Percentiles rank a stretch among this genome's conserved stretches.
phyloP scores from a whole-genome alignment of 2,888 invertebrate species.

The Oscheius sp. region DNA sequence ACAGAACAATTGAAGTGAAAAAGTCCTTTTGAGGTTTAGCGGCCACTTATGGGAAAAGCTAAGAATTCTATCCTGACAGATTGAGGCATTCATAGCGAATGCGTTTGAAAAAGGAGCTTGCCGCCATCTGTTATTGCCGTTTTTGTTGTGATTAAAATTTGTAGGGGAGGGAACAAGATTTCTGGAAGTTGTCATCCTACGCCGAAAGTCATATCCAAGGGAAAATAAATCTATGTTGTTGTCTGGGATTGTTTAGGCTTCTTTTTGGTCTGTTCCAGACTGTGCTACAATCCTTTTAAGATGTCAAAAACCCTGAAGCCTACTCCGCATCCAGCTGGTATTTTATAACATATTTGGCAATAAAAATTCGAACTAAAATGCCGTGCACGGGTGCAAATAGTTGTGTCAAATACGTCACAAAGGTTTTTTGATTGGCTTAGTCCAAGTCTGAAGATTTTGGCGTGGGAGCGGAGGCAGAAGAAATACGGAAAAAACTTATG shows the following conservation, averaged over 20 bases:
- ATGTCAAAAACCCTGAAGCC: no score
- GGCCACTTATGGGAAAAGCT: constrained; percentile 24
- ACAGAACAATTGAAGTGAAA: constrained; percentile 11
- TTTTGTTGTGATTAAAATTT: constrained; percentile 1
- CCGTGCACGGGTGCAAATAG: no score
- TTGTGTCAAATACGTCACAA: neutral
- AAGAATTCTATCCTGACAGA: constrained; percentile 29
- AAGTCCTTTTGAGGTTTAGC: neutral
- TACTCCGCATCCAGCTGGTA: no score
- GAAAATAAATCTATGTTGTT: no score
- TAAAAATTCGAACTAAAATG: no score
- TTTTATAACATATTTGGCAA: no score
- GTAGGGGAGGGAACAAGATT: neutral
- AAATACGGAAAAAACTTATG: neutral
- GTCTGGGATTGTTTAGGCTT: no score
- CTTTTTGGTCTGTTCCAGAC: no score
- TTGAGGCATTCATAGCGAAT: constrained; percentile 30
- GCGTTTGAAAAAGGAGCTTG: neutral
- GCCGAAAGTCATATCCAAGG: no score
- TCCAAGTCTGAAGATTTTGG: neutral
- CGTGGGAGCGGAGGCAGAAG: neutral
- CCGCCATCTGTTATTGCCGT: neutral
- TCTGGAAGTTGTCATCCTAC: no score
- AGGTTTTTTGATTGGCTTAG: neutral
- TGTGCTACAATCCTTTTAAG: no score